These are phyloP conservation scores for Empis livida DNA, from an alignment of 2,888 invertebrate genomes.

Conservation along the genomic window DNA sequence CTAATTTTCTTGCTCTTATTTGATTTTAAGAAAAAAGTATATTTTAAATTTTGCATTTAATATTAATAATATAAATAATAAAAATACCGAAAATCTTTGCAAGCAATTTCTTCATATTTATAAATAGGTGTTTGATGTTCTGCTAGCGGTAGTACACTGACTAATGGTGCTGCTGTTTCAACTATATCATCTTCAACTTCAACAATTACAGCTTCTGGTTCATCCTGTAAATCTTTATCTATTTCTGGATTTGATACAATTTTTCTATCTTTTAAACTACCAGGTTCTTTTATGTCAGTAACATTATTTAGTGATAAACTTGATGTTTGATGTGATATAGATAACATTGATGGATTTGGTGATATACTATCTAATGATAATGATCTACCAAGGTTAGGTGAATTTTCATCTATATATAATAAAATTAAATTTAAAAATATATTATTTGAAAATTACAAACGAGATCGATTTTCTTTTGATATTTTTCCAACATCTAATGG, in stretches of 20 bases:
- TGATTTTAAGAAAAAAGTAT: not conserved
- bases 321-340: constrained; percentile 53
- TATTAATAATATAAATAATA: not conserved
- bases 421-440: not conserved
- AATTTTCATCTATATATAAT: constrained; percentile 22
- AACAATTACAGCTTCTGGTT: constrained; percentile 63
- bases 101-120: constrained; percentile 48
- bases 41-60: not conserved
- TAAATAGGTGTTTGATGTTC: constrained; percentile 62
- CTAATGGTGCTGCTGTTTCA: constrained; percentile 61
- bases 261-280: constrained; percentile 19
- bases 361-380: constrained; percentile 67
- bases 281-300: constrained; percentile 48
- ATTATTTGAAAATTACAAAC: not conserved
- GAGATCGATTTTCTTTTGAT: constrained; percentile 21
- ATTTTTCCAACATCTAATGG: constrained; percentile 33
- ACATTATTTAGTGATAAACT: constrained; percentile 61
- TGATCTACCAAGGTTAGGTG: constrained; percentile 48
- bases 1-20: not conserved
- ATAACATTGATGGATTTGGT: constrained; percentile 34
- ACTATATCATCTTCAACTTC: constrained; percentile 70
- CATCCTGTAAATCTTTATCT: constrained; percentile 31
- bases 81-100: constrained; percentile 40
- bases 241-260: constrained; percentile 22
- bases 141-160: constrained; percentile 47